Evolutionary conservation across 2,888 invertebrate genomes (phyloP).

Genomic region (Chydorus sphaericus): DNA sequence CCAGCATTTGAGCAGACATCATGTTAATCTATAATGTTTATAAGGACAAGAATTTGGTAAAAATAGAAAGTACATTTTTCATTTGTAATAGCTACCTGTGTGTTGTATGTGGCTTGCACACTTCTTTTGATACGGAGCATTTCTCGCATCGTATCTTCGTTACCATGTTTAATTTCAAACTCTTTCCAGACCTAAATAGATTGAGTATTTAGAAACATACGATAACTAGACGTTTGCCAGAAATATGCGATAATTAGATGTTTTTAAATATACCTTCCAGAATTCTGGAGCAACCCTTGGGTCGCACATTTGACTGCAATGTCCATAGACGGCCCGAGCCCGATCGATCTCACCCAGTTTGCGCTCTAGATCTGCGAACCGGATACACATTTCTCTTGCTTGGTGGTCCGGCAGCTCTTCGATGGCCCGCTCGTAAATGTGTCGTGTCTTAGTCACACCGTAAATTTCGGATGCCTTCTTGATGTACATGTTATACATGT

Average conservation of each 20-base stretch:
- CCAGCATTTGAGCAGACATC: slow-evolving; percentile 96
- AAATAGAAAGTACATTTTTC: not conserved
- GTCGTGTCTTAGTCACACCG: slow-evolving; percentile 88
- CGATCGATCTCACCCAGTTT: slow-evolving; percentile 96
- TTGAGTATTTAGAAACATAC: too few species aligned
- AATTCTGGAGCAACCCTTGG: slow-evolving; percentile 53
- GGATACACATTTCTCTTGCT: slow-evolving; percentile 85
- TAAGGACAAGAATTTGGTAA: not conserved
- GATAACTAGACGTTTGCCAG: too few species aligned
- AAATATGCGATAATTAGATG: too few species aligned
- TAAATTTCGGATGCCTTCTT: slow-evolving; percentile 96
- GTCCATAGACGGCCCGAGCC: slow-evolving; percentile 90
- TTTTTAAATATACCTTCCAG: slow-evolving; percentile 13
- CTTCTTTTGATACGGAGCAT: slow-evolving; percentile 96
- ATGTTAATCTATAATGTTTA: slow-evolving; percentile 51
- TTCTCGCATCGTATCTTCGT: slow-evolving; percentile 98
- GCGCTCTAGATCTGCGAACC: slow-evolving; percentile 96
- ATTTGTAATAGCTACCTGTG: slow-evolving; percentile 41
- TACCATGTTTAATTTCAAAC: slow-evolving; percentile 96
- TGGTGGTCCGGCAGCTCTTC: slow-evolving; percentile 79
- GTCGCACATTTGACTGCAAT: slow-evolving; percentile 98
- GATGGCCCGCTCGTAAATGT: slow-evolving; percentile 96
- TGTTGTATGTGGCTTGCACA: slow-evolving; percentile 95
- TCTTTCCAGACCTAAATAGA: slow-evolving; percentile 80
- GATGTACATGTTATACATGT: slow-evolving; percentile 97